Base-by-base conservation (phyloP, 2,888 invertebrate genomes). In the Lacanobia oleracea region DNA sequence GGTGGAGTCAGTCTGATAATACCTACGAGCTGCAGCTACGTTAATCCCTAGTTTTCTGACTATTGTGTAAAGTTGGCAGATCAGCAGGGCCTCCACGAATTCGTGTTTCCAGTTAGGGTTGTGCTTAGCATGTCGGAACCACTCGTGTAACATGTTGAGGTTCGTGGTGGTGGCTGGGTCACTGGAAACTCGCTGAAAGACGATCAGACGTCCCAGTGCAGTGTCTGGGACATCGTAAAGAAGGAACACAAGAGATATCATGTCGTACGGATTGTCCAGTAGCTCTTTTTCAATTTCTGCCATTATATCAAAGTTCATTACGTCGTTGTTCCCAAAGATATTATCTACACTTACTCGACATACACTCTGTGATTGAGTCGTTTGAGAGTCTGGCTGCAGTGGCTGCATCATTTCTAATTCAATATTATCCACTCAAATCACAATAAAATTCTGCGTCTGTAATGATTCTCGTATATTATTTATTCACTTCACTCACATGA, bases 221-320 rank as follows among this genome's bases (percentile, higher is more conserved):
- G 94, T 94, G 73, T 94, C 92, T 0, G 95, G 94, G 16, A 91
- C 87, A 57, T 95, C 93, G 70, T 96, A 96, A 4, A 96, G 81
- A 9, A 96, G 89, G 81, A 95, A 96, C 33, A 95, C 95, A 23
- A 96, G 81, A 4, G 95, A 95, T 51, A 91, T 90, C 79, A 95
- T 86, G 76, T 96, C 95, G 74, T 92, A 91, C 0, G 92, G 84
- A 69, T 93, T 85, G 7, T 86, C 83, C 53, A 81, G 90, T 45
- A 95, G 80, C 76, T 95, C 94, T 72, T 92, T 94, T 87, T 96
- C 94, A 60, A 95, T 90, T 82, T 91, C 88, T 50, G 90, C 84
- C 50, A 95, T 89, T 33, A 90, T 88, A 53, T 94, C 91, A 43
- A 92, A 84, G 74, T 89, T 93, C 72, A 94, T 88, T 45, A 84